Base-by-base conservation (phyloP, 2,797 vertebrate species). In the Enteromius treurensis region DNA sequence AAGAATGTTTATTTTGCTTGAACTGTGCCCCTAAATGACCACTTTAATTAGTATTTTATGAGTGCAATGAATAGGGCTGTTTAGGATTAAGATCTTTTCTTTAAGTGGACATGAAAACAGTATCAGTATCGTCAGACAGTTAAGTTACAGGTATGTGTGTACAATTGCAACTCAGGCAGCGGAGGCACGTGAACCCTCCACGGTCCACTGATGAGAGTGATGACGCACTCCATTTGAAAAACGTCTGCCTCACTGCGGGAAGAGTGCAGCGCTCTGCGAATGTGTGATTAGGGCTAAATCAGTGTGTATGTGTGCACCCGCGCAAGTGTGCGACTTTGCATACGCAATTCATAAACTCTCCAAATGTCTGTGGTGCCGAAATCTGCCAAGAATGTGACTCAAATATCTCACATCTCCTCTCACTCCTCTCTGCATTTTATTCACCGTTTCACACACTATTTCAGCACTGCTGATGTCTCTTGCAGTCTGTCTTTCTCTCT, bases 361-460 rank as follows among this genome's bases (percentile, higher is more conserved):
- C 88, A 93, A 95, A 92, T 93, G 92, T 92, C 93, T 92, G 86
- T 77, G 7, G 55, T 81, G 77, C 86, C 37, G 51, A 84, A 88
- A 78, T 45, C 83, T 87, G 92, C 91, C 92, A 93, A 94, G 90
- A 88, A 90, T 88, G 90, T 93, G 93, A 93, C 85, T 94, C 92
- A 94, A 90, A 89, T 83, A 75, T 94, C 91, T 91, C 93, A 92
- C 92, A 86, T 93, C 91, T 88, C 89, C 88, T 89, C 82, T 84
- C 90, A 90, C 90, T 90, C 80, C 79, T 80, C 79, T 77, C 82
- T 55, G 64, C 71, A 37, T 23, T 86, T 73, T 37, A 32, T 79
- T 83, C 42, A 58, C 71, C 51, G 19, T 40, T 86, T 79, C 45
- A 71, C 80, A 68, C 47, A 71, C 79, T 82, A 53, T 73, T 62